Evolutionary conservation across 2,113 vertebrate genomes (phyloP).

Genomic region (Hemichromis elongatus): DNA sequence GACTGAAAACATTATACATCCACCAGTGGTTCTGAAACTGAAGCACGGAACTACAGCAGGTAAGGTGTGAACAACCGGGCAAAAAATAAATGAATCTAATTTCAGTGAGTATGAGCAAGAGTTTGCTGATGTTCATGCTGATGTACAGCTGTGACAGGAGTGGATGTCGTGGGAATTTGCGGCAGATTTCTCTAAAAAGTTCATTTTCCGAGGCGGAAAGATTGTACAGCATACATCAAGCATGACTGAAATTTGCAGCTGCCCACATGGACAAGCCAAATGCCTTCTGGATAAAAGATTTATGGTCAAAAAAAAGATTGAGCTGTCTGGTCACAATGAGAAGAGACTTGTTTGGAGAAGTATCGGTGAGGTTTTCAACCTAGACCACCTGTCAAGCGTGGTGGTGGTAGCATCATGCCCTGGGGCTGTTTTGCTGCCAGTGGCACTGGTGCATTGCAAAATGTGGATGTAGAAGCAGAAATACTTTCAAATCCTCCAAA

Average conservation of each 20-base stretch:
- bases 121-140: too few relatives aligned
- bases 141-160: background rate
- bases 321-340: background rate
- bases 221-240: background rate
- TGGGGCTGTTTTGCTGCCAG: too few relatives aligned
- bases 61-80: background rate
- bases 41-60: accelerated
- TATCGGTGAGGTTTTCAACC: background rate
- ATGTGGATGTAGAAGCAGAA: background rate
- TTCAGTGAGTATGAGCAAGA: too few relatives aligned
- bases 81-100: too few relatives aligned
- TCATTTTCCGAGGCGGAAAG: accelerated
- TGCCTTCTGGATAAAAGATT: too few relatives aligned
- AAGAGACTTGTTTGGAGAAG: background rate
- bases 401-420: background rate
- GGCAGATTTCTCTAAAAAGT: background rate
- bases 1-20: background rate
- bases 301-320: background rate
- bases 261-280: too few relatives aligned
- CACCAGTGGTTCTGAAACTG: background rate
- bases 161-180: background rate
- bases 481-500: background rate
- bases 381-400: accelerated
- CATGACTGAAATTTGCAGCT: too few relatives aligned
- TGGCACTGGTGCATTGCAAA: background rate